Conservation (phyloP, 37 sponge, comb jelly and placozoan genomes). For the Petrosia ficiformis region DNA sequence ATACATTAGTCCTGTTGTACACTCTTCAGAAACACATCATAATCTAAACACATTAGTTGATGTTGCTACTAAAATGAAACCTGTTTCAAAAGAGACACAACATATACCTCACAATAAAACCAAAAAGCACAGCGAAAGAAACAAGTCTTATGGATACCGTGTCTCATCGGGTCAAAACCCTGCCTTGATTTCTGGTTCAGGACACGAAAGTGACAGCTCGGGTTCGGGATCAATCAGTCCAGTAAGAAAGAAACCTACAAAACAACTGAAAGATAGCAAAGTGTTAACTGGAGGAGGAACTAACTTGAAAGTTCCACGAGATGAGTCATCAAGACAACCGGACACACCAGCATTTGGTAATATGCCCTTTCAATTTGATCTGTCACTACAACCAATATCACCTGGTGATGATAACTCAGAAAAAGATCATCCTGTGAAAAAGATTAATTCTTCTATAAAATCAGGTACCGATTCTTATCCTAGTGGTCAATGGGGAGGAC, state of each 20-base stretch:
- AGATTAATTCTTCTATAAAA: not conserved
- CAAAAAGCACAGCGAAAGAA: not conserved
- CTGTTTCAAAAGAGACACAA: slow-evolving; percentile 1
- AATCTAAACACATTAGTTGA: slow-evolving; percentile 19
- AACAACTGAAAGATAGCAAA: not conserved
- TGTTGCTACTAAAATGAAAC: slow-evolving; percentile 36
- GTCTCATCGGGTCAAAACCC: not conserved
- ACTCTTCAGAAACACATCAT: not conserved
- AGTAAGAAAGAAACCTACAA: slow-evolving; percentile 13
- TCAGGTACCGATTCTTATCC: not conserved
- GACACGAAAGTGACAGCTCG: slow-evolving; percentile 77
- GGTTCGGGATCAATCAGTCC: slow-evolving; percentile 65
- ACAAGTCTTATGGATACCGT: slow-evolving; percentile 37
- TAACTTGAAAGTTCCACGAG: not conserved
- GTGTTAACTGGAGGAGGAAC: not conserved
- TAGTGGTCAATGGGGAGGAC: not conserved
- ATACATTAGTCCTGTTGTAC: not conserved
- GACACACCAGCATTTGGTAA: not conserved
- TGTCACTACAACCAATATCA: slow-evolving; percentile 62
- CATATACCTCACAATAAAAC: slow-evolving; percentile 12
- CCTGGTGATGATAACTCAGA: slow-evolving; percentile 38
- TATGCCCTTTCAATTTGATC: too few species aligned
- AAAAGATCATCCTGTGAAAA: not conserved
- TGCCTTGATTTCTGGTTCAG: slow-evolving; percentile 9
- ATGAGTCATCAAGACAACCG: not conserved